phyloP scores from a whole-genome alignment of 2,113 vertebrate genomes.

The Rhegmatorhina hoffmannsi region DNA sequence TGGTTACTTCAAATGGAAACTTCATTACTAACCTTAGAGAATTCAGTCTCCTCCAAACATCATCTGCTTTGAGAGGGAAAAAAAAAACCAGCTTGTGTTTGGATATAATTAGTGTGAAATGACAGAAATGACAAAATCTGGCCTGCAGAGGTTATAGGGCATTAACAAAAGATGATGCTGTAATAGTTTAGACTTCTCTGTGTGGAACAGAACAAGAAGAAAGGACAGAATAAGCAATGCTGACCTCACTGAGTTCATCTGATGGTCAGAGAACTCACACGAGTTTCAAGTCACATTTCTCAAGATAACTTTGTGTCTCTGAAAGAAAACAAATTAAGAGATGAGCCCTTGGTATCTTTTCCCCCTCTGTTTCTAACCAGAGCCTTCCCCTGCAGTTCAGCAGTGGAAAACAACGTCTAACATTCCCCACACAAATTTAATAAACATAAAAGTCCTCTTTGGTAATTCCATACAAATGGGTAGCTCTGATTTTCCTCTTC shows the following conservation, averaged over 20 bases:
- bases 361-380: not conserved
- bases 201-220: not conserved
- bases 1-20: conserved; percentile 67
- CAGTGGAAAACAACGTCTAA: not conserved
- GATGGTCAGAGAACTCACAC: not conserved
- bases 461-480: not conserved
- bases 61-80: conserved; percentile 13
- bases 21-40: conserved; percentile 60
- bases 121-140: conserved; percentile 19
- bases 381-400: not conserved
- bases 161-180: not conserved
- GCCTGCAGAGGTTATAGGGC: not conserved
- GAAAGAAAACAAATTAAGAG: not conserved
- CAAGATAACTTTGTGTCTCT: not conserved
- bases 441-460: not conserved
- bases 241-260: not conserved
- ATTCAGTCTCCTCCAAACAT: conserved; percentile 18
- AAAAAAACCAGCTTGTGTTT: conserved; percentile 29
- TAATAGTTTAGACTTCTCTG: not conserved
- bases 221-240: not conserved
- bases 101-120: conserved; percentile 22
- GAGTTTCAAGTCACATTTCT: not conserved
- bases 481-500: not conserved
- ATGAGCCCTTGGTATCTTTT: not conserved
- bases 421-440: not conserved